phyloP scores from a whole-genome alignment of 1,140 invertebrate species.

The Panagrolaimus sp. region DNA sequence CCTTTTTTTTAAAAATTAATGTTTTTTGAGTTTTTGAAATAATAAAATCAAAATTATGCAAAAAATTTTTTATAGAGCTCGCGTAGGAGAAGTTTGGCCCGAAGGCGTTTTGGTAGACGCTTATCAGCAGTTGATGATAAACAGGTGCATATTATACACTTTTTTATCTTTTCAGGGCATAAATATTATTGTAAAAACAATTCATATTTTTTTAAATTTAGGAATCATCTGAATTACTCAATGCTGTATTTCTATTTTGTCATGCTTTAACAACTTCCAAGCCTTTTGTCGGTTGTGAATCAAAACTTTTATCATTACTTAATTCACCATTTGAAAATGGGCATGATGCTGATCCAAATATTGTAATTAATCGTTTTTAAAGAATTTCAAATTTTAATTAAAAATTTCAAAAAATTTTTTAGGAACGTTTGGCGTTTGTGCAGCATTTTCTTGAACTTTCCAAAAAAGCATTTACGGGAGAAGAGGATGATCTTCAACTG shows the following conservation, averaged over 20 bases:
- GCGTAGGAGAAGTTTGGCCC: conserved; percentile 18
- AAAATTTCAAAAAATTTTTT: conserved; percentile 7
- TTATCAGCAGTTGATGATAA: conserved; percentile 1
- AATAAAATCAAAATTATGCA: not conserved
- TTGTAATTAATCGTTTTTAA: no score
- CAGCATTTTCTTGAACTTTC: conserved; percentile 1
- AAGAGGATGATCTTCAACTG: not conserved
- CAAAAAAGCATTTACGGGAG: not conserved
- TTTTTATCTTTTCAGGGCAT: not conserved
- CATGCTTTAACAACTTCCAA: conserved; percentile 9
- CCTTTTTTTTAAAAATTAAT: not conserved
- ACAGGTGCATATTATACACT: conserved; percentile 10
- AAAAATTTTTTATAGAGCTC: conserved; percentile 7
- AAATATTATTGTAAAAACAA: not conserved
- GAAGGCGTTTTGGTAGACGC: conserved; percentile 8
- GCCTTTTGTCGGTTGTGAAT: not conserved
- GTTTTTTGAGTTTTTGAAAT: not conserved
- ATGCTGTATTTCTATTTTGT: conserved; percentile 1
- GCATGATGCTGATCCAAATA: conserved; percentile 12
- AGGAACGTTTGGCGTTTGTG: not conserved
- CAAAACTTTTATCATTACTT: conserved; percentile 3
- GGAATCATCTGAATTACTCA: conserved; percentile 3
- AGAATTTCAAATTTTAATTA: no score
- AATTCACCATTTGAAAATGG: conserved; percentile 13
- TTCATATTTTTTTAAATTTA: not conserved